A percentile compares a stretch with the other conserved stretches of the same genome.
Conservation (phyloP, 2,888 invertebrate species). For the Leuctra nigra region DNA sequence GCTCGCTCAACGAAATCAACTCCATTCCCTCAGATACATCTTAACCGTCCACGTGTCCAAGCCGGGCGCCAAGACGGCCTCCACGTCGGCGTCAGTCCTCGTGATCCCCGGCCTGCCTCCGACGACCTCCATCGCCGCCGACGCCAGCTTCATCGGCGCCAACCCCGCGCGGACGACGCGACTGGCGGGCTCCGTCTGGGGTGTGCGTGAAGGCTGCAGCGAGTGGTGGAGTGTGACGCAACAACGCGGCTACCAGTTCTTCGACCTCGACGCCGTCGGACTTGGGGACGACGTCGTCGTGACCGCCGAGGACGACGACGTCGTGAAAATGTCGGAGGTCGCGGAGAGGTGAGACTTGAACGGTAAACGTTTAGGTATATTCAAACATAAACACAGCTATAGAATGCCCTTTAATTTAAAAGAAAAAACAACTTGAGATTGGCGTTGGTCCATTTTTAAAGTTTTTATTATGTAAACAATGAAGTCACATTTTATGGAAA, state of each 20-base stretch:
- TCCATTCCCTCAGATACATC: conserved; percentile 17
- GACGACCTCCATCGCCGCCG: conserved; percentile 12
- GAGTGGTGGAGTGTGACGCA: conserved; percentile 23
- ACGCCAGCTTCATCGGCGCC: neutral
- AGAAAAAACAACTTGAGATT: too few relatives aligned
- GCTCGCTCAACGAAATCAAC: too few relatives aligned
- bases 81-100: conserved; percentile 12
- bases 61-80: neutral
- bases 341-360: conserved; percentile 20
- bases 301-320: conserved; percentile 10
- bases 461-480: too few relatives aligned
- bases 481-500: too few relatives aligned
- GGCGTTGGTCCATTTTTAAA: too few relatives aligned
- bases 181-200: conserved; percentile 17
- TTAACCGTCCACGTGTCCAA: conserved; percentile 23
- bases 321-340: neutral
- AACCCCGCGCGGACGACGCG: conserved; percentile 21
- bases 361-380: too few relatives aligned
- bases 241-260: conserved; percentile 20
- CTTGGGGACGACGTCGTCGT: conserved; percentile 23
- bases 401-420: too few relatives aligned
- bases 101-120: conserved; percentile 24
- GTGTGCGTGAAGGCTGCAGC: conserved; percentile 22
- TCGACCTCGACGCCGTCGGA: conserved; percentile 22
- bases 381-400: too few relatives aligned